Percentiles rank a stretch among this genome's conserved stretches.
Conservation (phyloP, 1,140 invertebrate genomes). For the Brachionus rotundiformis region DNA sequence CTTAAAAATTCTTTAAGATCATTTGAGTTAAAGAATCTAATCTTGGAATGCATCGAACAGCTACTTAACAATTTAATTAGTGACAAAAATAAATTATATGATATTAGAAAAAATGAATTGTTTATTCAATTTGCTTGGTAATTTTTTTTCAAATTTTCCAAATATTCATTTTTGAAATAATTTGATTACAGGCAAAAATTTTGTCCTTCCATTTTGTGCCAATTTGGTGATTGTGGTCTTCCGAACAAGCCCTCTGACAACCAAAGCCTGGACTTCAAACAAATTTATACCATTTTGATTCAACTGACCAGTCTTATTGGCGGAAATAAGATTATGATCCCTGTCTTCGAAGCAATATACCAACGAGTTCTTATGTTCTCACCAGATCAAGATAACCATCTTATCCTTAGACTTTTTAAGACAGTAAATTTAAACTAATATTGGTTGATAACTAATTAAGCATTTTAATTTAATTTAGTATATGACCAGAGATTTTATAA, state of each 20-base stretch:
- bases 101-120: neutral
- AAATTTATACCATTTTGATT: constrained; percentile 47
- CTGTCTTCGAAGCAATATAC: constrained; percentile 48
- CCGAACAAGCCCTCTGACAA: neutral
- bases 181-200: constrained; percentile 6
- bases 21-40: neutral
- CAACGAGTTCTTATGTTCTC: constrained; percentile 31
- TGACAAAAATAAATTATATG: constrained; percentile 19
- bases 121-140: constrained; percentile 49
- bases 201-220: constrained; percentile 46
- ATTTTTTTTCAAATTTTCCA: neutral
- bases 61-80: constrained; percentile 4
- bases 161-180: neutral
- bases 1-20: constrained; percentile 1
- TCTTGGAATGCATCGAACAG: constrained; percentile 16
- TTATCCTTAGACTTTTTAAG: constrained; percentile 33
- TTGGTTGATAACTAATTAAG: neutral
- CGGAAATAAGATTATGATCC: constrained; percentile 12
- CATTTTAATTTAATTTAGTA: neutral
- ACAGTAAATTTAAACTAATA: constrained; percentile 12
- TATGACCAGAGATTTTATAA: neutral
- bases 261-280: constrained; percentile 26
- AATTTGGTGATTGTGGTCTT: constrained; percentile 40
- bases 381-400: constrained; percentile 4
- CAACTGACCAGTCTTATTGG: constrained; percentile 27